phyloP scores from a whole-genome alignment of 1,140 invertebrate species.

The Lethrus apterus region DNA sequence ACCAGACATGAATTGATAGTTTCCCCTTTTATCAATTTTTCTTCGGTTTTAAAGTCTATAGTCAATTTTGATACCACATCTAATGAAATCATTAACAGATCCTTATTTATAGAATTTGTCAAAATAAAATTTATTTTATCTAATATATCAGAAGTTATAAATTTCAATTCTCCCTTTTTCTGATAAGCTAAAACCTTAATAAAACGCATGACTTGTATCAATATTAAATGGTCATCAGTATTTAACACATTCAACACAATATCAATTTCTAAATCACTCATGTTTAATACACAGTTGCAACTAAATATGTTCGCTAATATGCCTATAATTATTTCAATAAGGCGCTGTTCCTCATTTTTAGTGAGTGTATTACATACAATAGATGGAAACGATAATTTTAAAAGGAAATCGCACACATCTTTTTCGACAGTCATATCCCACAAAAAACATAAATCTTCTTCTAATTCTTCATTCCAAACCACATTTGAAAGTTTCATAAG shows the following conservation, averaged over 20 bases:
- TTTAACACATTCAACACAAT: conserved; percentile 49
- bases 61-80: conserved; percentile 30
- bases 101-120: conserved; percentile 58
- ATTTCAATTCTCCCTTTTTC: conserved; percentile 38
- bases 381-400: conserved; percentile 55
- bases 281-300: conserved; percentile 41
- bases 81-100: conserved; percentile 47
- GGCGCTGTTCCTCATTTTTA: conserved; percentile 46
- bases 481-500: conserved; percentile 50
- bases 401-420: conserved; percentile 60
- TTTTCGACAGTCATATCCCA: conserved; percentile 73
- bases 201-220: conserved; percentile 60
- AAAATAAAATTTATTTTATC: conserved; percentile 55
- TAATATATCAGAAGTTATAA: conserved; percentile 46
- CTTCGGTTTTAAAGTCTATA: conserved; percentile 25
- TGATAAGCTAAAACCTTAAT: conserved; percentile 48
- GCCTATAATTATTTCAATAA: conserved; percentile 65
- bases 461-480: conserved; percentile 46
- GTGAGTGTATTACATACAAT: conserved; percentile 45
- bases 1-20: conserved; percentile 15
- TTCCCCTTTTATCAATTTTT: conserved; percentile 19
- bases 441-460: conserved; percentile 62
- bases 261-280: conserved; percentile 23
- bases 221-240: conserved; percentile 52
- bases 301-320: conserved; percentile 67